Evolutionary conservation across 2,888 invertebrate species (phyloP), one percentile per base, ranked within the genome.

Genomic region (Mayetiola destructor): DNA sequence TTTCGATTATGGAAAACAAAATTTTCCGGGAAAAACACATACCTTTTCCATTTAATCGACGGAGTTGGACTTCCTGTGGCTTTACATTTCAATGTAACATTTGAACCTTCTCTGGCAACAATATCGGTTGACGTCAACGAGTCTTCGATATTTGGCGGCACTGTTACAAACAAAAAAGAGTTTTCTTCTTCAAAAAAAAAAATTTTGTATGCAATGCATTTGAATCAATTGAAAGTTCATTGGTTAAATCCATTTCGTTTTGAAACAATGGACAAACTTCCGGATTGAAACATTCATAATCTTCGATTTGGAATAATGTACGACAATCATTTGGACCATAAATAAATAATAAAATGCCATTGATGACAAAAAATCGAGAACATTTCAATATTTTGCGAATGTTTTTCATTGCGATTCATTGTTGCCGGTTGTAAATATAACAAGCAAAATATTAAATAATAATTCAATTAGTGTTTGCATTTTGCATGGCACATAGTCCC

Each of bases 131-230:
- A 90, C 71, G 89, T 90, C 71, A 85, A 76, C 60, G 87, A 84
- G 76, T 91, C 91, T 72, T 90, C 89, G 69, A 92, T 91, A 69
- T 88, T 88, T 60, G 92, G 92, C 58, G 92, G 91, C 65, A 92
- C 92, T 92, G 80, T 56, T 75, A 63, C 18, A 39, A 39, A 39
- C 16, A 39, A 8, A 42, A 2, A 42, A 36, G n/a, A 8, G 36
- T 12, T n/a, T 36, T 12, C 5, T 4, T 3, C 12, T 36, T 36
- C 18, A 37, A 37, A 9, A 9, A 16, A n/a, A 4, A 37, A 10
- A 12, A 37, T 37, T 37, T 37, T 37, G 14, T 42, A 9, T 42
- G 21, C 9, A 14, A 14, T 42, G 9, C 23, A 12, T 21, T 21
- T 6, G 16, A 39, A 12, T 12, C n/a, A n/a, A n/a, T n/a, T n/a